phyloP scores from a whole-genome alignment of 2,113 vertebrate genomes.

The Antechinus stuartii region DNA sequence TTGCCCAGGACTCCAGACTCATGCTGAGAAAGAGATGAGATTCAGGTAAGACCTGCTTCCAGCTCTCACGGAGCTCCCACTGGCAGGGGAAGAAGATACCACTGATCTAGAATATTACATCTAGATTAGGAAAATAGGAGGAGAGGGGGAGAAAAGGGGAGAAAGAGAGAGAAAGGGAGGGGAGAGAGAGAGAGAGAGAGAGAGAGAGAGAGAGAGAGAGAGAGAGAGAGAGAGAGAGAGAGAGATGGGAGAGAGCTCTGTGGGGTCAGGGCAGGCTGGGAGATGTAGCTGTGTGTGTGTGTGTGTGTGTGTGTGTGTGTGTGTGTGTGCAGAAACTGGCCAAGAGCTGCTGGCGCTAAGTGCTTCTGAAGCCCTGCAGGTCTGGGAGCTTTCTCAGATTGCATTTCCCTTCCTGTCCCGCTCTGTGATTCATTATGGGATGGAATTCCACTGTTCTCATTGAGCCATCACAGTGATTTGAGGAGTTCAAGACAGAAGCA shows the following conservation, averaged over 20 bases:
- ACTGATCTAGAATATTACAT: neutral
- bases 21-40: neutral
- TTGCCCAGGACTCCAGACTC: neutral
- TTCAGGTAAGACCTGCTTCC: neutral
- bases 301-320: too few species aligned
- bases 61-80: neutral
- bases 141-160: too few species aligned
- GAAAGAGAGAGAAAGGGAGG: too few species aligned
- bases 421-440: neutral
- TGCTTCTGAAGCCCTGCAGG: neutral
- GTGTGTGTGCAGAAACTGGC: neutral
- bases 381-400: neutral
- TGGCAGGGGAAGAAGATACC: too few species aligned
- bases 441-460: neutral
- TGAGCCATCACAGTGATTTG: conserved; percentile 5
- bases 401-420: neutral
- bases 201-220: too few species aligned
- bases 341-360: neutral
- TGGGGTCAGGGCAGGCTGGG: neutral
- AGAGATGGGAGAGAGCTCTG: too few species aligned
- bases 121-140: neutral
- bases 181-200: too few species aligned
- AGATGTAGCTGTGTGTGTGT: neutral
- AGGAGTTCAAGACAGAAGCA: conserved; percentile 43
- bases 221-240: too few species aligned